phyloP scores from a whole-genome alignment of 2,797 vertebrate genomes.

The Gadopsis marmoratus region DNA sequence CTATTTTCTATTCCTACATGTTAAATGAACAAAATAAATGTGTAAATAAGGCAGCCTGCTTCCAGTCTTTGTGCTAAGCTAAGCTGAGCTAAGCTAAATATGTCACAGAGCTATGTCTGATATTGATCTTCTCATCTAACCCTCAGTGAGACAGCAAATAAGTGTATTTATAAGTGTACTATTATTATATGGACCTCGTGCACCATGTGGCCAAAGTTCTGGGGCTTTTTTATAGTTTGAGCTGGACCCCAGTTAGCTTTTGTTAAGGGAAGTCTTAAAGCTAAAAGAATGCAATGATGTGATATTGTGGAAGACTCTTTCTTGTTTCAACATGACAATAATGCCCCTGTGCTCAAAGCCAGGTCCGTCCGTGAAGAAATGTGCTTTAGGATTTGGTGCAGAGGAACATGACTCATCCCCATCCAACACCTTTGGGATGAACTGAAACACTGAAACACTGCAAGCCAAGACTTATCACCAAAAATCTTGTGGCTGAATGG shows the following conservation, averaged over 20 bases:
- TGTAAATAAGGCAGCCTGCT: no score
- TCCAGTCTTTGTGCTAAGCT: neutral
- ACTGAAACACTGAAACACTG: neutral
- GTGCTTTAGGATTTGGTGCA: neutral
- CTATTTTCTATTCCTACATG: no score
- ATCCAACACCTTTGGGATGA: slow-evolving; percentile 4
- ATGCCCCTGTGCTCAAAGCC: neutral
- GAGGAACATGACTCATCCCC: neutral
- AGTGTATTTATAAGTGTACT: neutral
- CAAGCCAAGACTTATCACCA: neutral
- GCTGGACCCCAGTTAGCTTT: neutral
- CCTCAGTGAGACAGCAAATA: no score
- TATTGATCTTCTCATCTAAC: no score
- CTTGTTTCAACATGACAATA: neutral
- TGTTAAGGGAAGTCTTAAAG: neutral
- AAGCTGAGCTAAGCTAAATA: neutral
- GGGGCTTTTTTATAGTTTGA: neutral
- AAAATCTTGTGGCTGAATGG: slow-evolving; percentile 2
- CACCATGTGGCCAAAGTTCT: no score
- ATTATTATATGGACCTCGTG: neutral
- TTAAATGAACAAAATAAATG: no score
- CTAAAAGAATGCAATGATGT: neutral
- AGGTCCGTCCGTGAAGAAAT: neutral
- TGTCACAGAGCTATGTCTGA: no score
- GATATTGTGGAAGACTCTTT: neutral